Conservation (phyloP, 1,140 invertebrate genomes). For the Drosophila bocqueti region DNA sequence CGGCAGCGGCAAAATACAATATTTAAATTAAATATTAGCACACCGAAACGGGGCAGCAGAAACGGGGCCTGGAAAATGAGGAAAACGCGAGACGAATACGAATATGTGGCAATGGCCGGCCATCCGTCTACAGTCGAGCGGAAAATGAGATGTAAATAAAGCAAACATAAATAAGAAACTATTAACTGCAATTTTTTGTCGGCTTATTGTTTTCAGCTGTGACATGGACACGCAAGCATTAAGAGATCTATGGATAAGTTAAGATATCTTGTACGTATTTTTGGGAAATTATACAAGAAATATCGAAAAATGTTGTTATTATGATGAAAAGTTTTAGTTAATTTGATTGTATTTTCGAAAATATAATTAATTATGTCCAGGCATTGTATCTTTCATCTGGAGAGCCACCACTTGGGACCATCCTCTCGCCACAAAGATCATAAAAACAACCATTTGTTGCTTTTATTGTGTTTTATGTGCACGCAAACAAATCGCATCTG, state of each 20-base stretch:
- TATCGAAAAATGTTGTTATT: no score
- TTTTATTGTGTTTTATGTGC: constrained; percentile 34
- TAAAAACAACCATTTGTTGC: constrained; percentile 18
- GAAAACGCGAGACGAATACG: constrained; percentile 26
- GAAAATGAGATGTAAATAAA: constrained; percentile 65
- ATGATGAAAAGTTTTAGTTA: not conserved
- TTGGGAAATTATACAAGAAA: not conserved
- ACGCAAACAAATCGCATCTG: constrained; percentile 61
- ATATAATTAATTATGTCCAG: constrained; percentile 5
- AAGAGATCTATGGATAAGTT: constrained; percentile 12
- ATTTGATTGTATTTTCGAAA: not conserved
- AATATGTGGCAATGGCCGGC: constrained; percentile 54
- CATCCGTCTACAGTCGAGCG: constrained; percentile 38
- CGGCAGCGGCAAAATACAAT: constrained; percentile 59
- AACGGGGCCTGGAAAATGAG: constrained; percentile 43
- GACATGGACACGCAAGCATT: constrained; percentile 39
- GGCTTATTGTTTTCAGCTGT: constrained; percentile 69
- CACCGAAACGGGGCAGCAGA: constrained; percentile 39
- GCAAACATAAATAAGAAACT: constrained; percentile 42
- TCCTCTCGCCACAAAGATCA: not conserved
- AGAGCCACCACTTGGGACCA: constrained; percentile 11
- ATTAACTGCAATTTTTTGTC: constrained; percentile 60
- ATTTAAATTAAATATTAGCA: constrained; percentile 83
- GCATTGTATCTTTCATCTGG: constrained; percentile 13
- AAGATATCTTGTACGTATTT: constrained; percentile 9